phyloP scores from a whole-genome alignment of 2,888 invertebrate genomes.

The Eudasyphora cyanicolor region DNA sequence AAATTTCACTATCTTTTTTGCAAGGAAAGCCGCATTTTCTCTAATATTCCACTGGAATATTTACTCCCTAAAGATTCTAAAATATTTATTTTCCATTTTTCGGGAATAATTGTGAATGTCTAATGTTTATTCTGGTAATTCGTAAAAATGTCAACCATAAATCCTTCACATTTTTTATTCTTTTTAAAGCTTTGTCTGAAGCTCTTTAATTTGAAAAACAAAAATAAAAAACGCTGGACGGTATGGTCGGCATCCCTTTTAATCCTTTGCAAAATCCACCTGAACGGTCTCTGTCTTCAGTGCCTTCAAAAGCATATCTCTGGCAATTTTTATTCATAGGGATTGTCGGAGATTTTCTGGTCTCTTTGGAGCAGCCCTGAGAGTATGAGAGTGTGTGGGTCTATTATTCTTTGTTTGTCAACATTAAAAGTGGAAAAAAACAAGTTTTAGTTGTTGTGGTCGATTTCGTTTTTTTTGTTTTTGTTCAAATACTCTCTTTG shows the following conservation, averaged over 20 bases:
- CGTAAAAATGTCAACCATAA: not conserved
- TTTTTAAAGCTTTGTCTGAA: not conserved
- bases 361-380: not conserved
- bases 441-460: slow-evolving; percentile 51
- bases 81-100: no score
- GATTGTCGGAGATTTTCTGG: slow-evolving; percentile 5
- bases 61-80: no score
- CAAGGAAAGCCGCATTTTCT: no score
- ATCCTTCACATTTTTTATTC: not conserved
- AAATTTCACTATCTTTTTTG: no score
- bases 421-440: not conserved
- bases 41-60: no score
- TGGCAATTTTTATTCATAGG: not conserved
- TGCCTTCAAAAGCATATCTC: no score
- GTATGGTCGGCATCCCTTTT: not conserved
- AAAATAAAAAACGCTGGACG: not conserved
- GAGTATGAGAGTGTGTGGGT: not conserved
- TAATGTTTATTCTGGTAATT: no score
- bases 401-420: slow-evolving; percentile 26
- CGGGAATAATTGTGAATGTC: no score
- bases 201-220: slow-evolving; percentile 12
- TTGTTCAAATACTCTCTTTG: slow-evolving; percentile 18
- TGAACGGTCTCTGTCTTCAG: not conserved
- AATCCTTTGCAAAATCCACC: not conserved
- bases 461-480: slow-evolving; percentile 22